phyloP scores from a whole-genome alignment of 1,140 invertebrate species.

The Drosophila kohkoa region DNA sequence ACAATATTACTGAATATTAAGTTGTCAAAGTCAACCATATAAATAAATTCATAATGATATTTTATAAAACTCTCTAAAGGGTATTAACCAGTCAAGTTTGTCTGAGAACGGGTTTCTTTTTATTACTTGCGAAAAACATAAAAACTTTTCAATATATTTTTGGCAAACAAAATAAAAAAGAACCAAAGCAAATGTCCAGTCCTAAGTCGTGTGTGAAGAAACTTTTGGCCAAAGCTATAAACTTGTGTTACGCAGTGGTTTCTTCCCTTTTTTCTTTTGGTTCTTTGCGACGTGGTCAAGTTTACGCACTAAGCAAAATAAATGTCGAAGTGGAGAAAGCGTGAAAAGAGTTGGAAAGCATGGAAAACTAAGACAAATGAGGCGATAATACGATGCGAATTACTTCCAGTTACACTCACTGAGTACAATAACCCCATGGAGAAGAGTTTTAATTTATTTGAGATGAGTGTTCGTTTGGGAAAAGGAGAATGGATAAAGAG shows the following conservation, averaged over 20 bases:
- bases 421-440: constrained; percentile 2
- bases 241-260: constrained; percentile 71
- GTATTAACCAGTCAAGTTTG: neutral
- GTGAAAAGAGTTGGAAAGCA: constrained; percentile 67
- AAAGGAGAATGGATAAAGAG: no score
- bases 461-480: neutral
- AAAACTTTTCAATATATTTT: constrained; percentile 71
- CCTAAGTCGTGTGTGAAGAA: constrained; percentile 55
- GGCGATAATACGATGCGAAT: constrained; percentile 71
- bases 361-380: constrained; percentile 76
- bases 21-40: no score
- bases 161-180: constrained; percentile 4
- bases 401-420: constrained; percentile 52
- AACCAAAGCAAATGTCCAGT: constrained; percentile 50
- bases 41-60: neutral
- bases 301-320: constrained; percentile 75
- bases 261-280: constrained; percentile 24
- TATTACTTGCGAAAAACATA: constrained; percentile 58
- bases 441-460: constrained; percentile 11
- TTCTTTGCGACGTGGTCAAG: constrained; percentile 58
- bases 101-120: neutral
- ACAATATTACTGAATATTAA: no score
- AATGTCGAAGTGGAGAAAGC: constrained; percentile 74
- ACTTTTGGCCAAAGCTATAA: constrained; percentile 61
- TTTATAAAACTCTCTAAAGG: neutral